Conservation (phyloP, 2,113 vertebrate species). For the Scytalopus superciliaris region DNA sequence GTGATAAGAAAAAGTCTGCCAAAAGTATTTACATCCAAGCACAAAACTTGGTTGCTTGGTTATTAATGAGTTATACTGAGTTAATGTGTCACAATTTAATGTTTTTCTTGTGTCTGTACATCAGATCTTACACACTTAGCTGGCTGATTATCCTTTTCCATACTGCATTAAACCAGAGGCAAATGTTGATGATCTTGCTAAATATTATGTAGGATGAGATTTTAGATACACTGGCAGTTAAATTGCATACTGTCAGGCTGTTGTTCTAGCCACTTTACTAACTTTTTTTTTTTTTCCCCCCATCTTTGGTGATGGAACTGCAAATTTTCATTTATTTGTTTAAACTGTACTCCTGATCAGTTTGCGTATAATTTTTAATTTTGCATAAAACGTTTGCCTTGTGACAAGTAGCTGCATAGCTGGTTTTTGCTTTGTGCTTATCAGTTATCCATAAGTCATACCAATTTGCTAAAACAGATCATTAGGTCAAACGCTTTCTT, state of each 20-base stretch:
- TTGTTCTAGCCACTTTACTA: neutral
- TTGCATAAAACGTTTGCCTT: neutral
- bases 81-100: neutral
- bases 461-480: neutral
- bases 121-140: neutral
- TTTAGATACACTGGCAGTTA: neutral
- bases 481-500: neutral
- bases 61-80: neutral
- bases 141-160: neutral
- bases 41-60: neutral
- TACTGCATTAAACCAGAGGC: neutral
- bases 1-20: neutral
- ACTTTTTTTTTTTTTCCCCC: neutral
- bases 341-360: neutral
- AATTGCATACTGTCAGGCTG: neutral
- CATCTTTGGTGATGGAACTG: neutral
- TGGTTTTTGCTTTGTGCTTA: neutral
- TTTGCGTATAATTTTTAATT: neutral
- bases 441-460: neutral
- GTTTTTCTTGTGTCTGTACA: neutral
- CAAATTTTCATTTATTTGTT: neutral
- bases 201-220: neutral
- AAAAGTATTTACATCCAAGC: neutral
- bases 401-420: neutral
- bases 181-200: constrained; percentile 17